These are phyloP conservation scores for Rhodophaea formosa DNA, from an alignment of 2,888 invertebrate genomes.

Conservation along the genomic window DNA sequence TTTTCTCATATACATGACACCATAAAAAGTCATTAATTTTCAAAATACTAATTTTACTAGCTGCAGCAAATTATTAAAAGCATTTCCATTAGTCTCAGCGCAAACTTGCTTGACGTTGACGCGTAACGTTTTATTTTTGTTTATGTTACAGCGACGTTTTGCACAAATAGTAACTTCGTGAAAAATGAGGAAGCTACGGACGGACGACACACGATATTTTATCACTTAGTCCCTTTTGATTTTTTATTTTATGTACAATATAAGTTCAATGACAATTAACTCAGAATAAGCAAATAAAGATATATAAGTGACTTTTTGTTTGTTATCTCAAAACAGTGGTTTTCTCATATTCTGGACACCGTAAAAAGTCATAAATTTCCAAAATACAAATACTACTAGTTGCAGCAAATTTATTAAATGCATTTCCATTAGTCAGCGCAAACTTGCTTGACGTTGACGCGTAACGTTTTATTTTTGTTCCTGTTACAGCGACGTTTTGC, in stretches of 20 bases:
- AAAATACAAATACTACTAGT: neutral
- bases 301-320: too few relatives aligned
- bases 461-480: constrained; percentile 2
- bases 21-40: neutral
- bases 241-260: too few relatives aligned
- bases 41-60: neutral
- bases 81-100: neutral
- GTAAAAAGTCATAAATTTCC: neutral
- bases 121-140: constrained; percentile 1
- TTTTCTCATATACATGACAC: too few relatives aligned
- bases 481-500: neutral
- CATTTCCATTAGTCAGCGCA: neutral
- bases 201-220: neutral
- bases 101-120: constrained; percentile 8
- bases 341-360: too few relatives aligned
- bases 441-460: constrained; percentile 7
- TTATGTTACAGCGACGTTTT: neutral
- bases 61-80: neutral
- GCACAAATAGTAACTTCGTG: constrained; percentile 13
- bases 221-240: too few relatives aligned
- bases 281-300: too few relatives aligned
- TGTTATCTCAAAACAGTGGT: too few relatives aligned
- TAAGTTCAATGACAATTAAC: too few relatives aligned
- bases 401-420: neutral
- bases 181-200: constrained; percentile 7